These are phyloP conservation scores for Steinernema khuongi DNA, from an alignment of 1,140 invertebrate genomes.

Conservation along the genomic window DNA sequence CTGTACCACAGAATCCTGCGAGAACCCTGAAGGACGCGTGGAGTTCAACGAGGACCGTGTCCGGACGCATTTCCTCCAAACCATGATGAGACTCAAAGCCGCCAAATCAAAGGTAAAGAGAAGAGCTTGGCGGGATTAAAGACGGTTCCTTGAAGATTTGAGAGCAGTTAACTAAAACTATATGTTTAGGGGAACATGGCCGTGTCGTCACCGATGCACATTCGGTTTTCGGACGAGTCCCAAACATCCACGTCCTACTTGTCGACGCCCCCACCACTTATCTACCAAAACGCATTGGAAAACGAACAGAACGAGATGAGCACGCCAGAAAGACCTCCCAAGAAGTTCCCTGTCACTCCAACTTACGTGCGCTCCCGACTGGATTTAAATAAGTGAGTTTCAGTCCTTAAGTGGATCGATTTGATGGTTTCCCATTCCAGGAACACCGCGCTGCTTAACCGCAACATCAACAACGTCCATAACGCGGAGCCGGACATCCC, in stretches of 20 bases:
- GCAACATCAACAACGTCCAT: neutral
- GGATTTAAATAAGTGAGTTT: neutral
- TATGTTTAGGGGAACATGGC: neutral
- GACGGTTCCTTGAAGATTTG: too few relatives aligned
- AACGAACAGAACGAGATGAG: neutral
- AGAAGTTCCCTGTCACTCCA: neutral
- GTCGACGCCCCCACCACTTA: neutral
- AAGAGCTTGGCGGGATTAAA: neutral
- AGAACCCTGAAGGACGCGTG: slow-evolving; percentile 81
- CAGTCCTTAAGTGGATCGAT: neutral
- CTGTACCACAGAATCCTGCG: slow-evolving; percentile 86
- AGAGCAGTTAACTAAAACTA: too few relatives aligned
- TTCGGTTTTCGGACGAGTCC: neutral
- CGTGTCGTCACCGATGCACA: neutral
- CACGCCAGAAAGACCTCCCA: neutral
- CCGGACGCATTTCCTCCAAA: slow-evolving; percentile 93
- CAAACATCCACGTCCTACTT: neutral
- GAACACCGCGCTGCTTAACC: neutral
- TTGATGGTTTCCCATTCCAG: neutral
- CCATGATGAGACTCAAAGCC: slow-evolving; percentile 83
- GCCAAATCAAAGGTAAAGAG: slow-evolving; percentile 71
- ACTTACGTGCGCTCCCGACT: neutral
- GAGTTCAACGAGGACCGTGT: slow-evolving; percentile 93
- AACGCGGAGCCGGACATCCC: neutral
- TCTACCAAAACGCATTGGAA: neutral